Conservation (phyloP, 2,888 invertebrate species). For the Entomobrya proxima region DNA sequence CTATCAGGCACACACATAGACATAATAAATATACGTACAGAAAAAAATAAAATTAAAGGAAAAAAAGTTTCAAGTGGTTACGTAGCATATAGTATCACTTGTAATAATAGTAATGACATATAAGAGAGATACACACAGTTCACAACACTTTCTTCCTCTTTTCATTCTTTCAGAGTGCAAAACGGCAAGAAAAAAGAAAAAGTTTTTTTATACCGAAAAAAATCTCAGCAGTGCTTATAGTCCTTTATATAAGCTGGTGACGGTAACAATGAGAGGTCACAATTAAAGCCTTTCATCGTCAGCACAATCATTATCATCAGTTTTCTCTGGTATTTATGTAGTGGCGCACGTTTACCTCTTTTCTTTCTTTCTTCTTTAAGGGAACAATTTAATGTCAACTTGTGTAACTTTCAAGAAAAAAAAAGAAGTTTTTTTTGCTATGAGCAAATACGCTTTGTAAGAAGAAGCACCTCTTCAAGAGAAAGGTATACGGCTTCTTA, state of each 20-base stretch:
- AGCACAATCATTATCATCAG: constrained; percentile 17
- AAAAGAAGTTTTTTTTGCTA: constrained; percentile 38
- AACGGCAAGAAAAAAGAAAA: constrained; percentile 11
- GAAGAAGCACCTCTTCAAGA: constrained; percentile 37
- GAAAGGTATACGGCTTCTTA: constrained; percentile 16
- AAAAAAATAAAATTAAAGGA: no score
- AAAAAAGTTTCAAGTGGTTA: constrained; percentile 8
- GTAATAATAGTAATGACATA: constrained; percentile 12
- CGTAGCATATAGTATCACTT: neutral
- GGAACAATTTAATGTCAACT: constrained; percentile 41
- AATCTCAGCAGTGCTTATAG: neutral
- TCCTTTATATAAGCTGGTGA: neutral
- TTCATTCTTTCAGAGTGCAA: constrained; percentile 18
- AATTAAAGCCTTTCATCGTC: constrained; percentile 51
- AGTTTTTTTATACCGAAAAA: constrained; percentile 1
- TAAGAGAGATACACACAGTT: neutral
- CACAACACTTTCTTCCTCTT: neutral
- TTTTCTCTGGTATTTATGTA: no score
- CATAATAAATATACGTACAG: constrained; percentile 17
- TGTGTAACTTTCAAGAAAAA: constrained; percentile 37
- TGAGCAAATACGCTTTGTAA: neutral
- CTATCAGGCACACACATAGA: neutral
- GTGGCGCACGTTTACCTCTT: neutral
- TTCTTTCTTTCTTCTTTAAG: neutral
- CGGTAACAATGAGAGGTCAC: constrained; percentile 60